These are phyloP conservation scores for Hydrocynus forskahlii DNA, from an alignment of 2,797 vertebrate genomes.

Conservation along the genomic window DNA sequence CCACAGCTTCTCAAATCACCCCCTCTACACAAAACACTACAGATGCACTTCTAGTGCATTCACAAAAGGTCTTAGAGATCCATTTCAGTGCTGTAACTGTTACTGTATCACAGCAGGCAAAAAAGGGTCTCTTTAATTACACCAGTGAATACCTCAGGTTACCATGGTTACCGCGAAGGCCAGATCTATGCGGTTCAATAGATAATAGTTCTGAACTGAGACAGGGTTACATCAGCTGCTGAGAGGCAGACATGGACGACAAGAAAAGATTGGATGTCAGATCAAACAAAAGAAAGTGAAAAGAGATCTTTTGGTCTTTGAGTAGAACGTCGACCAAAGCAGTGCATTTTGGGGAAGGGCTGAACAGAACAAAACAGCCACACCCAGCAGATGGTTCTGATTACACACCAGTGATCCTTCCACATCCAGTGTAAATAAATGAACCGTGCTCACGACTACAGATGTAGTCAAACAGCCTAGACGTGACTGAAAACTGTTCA, in stretches of 20 bases:
- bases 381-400: neutral
- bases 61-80: constrained; percentile 9
- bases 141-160: constrained; percentile 33
- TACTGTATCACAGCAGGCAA: constrained; percentile 16
- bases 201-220: constrained; percentile 15
- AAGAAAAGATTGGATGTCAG: neutral
- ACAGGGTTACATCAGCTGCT: constrained; percentile 12
- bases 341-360: neutral
- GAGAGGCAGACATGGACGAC: neutral
- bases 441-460: too few species aligned
- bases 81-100: constrained; percentile 5
- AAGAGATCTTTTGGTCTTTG: neutral
- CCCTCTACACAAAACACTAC: neutral
- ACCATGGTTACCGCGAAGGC: constrained; percentile 45
- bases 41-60: too few species aligned
- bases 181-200: constrained; percentile 12
- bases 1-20: neutral
- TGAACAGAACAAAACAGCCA: neutral
- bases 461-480: too few species aligned
- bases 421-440: neutral
- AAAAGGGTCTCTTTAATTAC: constrained; percentile 26
- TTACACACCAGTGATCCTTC: neutral
- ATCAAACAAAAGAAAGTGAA: constrained; percentile 16
- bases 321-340: neutral
- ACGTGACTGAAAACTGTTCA: too few species aligned